phyloP scores from a whole-genome alignment of 2,888 invertebrate species.

The Camponotus fellah region DNA sequence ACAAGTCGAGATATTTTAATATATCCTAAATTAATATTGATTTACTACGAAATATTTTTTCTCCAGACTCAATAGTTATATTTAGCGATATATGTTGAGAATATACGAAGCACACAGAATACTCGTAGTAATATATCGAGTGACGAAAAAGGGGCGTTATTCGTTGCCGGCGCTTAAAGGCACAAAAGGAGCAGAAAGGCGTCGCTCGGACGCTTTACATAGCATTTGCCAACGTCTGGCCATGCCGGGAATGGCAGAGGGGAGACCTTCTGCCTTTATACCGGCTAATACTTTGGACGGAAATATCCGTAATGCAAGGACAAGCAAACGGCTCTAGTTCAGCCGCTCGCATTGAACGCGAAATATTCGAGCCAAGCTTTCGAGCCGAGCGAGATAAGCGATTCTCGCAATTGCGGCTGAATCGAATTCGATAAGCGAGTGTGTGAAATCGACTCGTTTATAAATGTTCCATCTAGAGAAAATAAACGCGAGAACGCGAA shows the following conservation, averaged over 20 bases:
- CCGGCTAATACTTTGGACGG: constrained; percentile 84
- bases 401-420: neutral
- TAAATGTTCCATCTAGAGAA: neutral
- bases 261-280: constrained; percentile 80
- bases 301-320: constrained; percentile 85
- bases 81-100: neutral
- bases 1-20: neutral
- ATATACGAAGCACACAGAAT: neutral
- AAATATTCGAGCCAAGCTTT: constrained; percentile 61
- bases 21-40: neutral
- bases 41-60: neutral
- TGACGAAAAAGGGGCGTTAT: constrained; percentile 68
- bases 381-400: constrained; percentile 46
- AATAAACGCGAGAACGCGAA: neutral
- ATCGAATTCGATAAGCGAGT: constrained; percentile 18
- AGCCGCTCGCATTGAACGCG: constrained; percentile 53
- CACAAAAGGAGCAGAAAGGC: constrained; percentile 72
- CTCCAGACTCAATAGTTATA: neutral
- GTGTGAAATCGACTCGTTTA: neutral
- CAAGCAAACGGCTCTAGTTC: constrained; percentile 69
- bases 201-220: constrained; percentile 75
- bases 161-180: constrained; percentile 68
- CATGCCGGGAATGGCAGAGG: constrained; percentile 82
- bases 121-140: constrained; percentile 25
- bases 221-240: constrained; percentile 82